Evolutionary conservation across 2,797 vertebrate genomes (phyloP).

Genomic region (Falco naumanni): DNA sequence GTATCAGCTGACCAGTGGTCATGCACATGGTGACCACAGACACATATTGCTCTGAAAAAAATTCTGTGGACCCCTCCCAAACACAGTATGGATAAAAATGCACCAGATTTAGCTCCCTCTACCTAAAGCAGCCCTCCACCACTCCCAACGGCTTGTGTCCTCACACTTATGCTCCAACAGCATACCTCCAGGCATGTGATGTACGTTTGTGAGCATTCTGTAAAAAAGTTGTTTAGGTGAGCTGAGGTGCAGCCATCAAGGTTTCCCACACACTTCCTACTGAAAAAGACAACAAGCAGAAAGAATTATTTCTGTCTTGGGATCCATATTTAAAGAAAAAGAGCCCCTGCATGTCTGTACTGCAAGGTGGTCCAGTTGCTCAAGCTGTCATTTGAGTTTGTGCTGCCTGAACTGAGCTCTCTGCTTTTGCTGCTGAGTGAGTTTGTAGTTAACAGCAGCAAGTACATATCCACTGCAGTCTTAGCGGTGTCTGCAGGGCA

Average conservation of each 20-base stretch:
- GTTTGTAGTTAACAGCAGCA: not conserved
- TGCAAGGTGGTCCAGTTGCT: not conserved
- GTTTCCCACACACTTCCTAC: not conserved
- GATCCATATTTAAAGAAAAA: not conserved
- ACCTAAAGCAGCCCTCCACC: not conserved
- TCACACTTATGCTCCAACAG: not conserved
- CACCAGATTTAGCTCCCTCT: not conserved
- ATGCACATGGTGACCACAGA: not conserved
- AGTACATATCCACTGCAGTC: not conserved
- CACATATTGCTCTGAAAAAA: not conserved
- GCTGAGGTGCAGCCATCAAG: not conserved
- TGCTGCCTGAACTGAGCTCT: not conserved
- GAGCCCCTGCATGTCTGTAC: not conserved
- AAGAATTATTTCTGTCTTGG: not conserved
- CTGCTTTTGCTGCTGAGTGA: not conserved
- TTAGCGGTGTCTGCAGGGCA: not conserved
- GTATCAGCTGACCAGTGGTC: not conserved
- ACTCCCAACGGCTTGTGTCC: not conserved
- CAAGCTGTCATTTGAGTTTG: not conserved
- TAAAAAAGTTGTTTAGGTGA: not conserved
- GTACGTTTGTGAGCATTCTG: not conserved
- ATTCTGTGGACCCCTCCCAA: not conserved
- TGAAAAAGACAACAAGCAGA: not conserved
- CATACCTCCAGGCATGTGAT: accelerated
- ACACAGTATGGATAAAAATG: not conserved